Evolutionary conservation across 1,140 invertebrate species (phyloP).

Genomic region (Harlomillsia oculata): DNA sequence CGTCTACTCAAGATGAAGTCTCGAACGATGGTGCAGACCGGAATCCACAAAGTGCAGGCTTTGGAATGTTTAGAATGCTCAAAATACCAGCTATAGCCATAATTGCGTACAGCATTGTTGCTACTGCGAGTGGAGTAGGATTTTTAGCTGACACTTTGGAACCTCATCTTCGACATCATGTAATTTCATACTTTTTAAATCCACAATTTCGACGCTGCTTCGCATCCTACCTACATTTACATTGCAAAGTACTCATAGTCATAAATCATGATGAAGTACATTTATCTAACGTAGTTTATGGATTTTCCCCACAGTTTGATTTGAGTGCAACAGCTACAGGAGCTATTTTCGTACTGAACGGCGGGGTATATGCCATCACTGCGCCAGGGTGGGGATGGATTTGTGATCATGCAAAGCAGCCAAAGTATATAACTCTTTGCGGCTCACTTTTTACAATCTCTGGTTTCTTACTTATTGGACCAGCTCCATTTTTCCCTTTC

Average conservation of each 20-base stretch:
- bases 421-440: slow-evolving; percentile 56
- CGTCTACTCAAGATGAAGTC: not conserved
- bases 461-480: slow-evolving; percentile 63
- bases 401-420: slow-evolving; percentile 54
- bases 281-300: too few relatives aligned
- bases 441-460: slow-evolving; percentile 56
- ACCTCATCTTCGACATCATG: slow-evolving; percentile 58
- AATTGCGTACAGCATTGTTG: slow-evolving; percentile 58
- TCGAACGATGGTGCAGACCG: slow-evolving; percentile 40
- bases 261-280: too few relatives aligned
- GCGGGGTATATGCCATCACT: slow-evolving; percentile 60
- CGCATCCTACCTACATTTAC: too few relatives aligned
- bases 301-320: slow-evolving; percentile 49
- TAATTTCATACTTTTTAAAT: not conserved
- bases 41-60: slow-evolving; percentile 56
- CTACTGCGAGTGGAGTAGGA: slow-evolving; percentile 65
- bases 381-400: slow-evolving; percentile 72
- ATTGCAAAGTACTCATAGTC: too few relatives aligned
- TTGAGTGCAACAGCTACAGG: slow-evolving; percentile 64
- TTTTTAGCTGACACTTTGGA: slow-evolving; percentile 71
- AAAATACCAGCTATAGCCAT: slow-evolving; percentile 59
- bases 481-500: slow-evolving; percentile 57
- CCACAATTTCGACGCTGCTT: too few relatives aligned
- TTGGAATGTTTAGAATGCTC: slow-evolving; percentile 55
- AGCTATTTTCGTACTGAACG: slow-evolving; percentile 80